Conservation (phyloP, 92 coral and sea anemone species). For the Bergia sp. region DNA sequence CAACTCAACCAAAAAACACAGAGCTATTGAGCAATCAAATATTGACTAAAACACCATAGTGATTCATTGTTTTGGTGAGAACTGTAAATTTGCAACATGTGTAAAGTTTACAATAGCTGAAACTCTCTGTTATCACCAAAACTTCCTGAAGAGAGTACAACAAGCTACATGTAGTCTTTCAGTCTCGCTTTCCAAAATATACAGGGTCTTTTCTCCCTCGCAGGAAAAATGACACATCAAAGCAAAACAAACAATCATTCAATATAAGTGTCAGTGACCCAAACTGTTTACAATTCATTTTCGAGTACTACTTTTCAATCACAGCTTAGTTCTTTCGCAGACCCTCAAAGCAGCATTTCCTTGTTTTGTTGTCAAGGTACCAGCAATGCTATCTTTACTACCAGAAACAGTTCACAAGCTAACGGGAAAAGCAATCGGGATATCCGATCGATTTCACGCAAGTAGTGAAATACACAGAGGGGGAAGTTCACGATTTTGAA, state of each 20-base stretch:
- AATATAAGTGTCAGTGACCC: neutral
- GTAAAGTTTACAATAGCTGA: neutral
- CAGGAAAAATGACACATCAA: neutral
- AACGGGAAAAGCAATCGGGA: constrained; percentile 21
- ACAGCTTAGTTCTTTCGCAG: neutral
- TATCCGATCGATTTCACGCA: neutral
- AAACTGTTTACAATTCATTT: neutral
- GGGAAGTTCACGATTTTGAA: neutral
- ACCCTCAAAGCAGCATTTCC: neutral
- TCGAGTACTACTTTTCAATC: neutral
- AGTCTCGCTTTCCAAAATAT: no score
- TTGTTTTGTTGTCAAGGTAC: constrained; percentile 31
- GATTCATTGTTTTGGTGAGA: neutral
- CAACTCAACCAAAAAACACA: neutral
- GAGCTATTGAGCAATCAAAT: neutral
- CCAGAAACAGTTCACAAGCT: neutral
- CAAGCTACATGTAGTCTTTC: no score
- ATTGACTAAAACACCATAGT: neutral
- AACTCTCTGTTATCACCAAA: neutral
- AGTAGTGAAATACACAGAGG: neutral
- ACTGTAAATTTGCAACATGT: neutral
- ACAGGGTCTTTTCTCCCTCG: neutral
- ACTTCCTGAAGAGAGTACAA: neutral
- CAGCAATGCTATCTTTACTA: neutral
- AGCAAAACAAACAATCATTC: neutral